phyloP scores from a whole-genome alignment of 2,797 vertebrate genomes.

The Melanotaenia boesemani region DNA sequence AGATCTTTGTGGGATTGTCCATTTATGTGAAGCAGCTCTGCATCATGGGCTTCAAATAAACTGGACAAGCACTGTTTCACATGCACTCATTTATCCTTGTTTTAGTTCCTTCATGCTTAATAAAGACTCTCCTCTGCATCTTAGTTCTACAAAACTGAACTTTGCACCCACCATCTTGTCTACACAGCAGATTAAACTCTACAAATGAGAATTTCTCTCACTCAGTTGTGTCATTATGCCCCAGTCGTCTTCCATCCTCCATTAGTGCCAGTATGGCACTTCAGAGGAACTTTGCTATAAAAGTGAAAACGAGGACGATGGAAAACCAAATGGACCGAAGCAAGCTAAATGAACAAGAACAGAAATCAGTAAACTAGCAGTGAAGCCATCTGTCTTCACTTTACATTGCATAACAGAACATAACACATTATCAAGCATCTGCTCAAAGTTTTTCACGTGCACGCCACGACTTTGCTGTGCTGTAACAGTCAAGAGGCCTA shows the following conservation, averaged over 20 bases:
- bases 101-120: neutral
- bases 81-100: neutral
- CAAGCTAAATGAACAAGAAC: slow-evolving; percentile 36
- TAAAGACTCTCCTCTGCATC: neutral
- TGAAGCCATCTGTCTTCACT: slow-evolving; percentile 58
- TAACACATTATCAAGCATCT: slow-evolving; percentile 35
- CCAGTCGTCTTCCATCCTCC: neutral
- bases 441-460: slow-evolving; percentile 12
- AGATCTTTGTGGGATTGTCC: too few species aligned
- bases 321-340: slow-evolving; percentile 37
- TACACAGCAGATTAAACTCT: neutral
- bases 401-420: slow-evolving; percentile 20
- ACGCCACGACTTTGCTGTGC: neutral
- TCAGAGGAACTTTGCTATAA: slow-evolving; percentile 7
- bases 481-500: slow-evolving; percentile 2
- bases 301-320: slow-evolving; percentile 32
- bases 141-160: neutral
- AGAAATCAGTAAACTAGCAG: slow-evolving; percentile 20
- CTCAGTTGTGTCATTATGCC: neutral
- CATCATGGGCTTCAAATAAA: neutral
- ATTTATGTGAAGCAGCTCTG: neutral
- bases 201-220: neutral
- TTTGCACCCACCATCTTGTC: neutral
- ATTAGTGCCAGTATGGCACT: neutral
- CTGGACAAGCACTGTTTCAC: neutral